Evolutionary conservation across 2,888 invertebrate species (phyloP).

Genomic region (Catocala fraxini): DNA sequence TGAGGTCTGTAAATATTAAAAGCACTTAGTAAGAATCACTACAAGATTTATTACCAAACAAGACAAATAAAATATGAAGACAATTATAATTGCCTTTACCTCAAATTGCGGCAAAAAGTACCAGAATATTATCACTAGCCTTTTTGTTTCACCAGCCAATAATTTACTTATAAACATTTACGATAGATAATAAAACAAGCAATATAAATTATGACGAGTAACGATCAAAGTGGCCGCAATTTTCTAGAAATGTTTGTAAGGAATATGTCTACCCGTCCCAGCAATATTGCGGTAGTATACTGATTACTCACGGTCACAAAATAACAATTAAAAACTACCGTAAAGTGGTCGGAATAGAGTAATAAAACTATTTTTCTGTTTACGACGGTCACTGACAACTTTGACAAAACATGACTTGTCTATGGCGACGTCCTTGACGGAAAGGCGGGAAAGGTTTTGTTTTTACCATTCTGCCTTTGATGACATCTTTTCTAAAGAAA

Average conservation of each 20-base stretch:
- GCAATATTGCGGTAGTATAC: conserved; percentile 70
- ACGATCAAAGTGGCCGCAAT: conserved; percentile 50
- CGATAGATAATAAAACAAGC: conserved; percentile 41
- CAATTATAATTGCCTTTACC: conserved; percentile 10
- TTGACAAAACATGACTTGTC: conserved; percentile 62
- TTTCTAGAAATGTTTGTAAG: conserved; percentile 49
- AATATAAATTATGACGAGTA: conserved; percentile 48
- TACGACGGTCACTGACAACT: conserved; percentile 51
- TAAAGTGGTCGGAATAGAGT: conserved; percentile 67
- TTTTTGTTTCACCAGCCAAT: conserved; percentile 20
- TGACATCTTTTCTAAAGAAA: conserved; percentile 47
- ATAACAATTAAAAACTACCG: conserved; percentile 78
- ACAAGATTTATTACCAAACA: conserved; percentile 2
- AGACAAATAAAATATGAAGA: conserved; percentile 9
- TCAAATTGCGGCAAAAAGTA: conserved; percentile 21
- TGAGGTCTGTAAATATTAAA: background rate
- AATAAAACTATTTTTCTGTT: conserved; percentile 65
- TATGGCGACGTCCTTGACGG: conserved; percentile 48
- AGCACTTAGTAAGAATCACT: background rate
- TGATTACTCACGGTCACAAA: conserved; percentile 74
- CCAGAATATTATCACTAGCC: conserved; percentile 32
- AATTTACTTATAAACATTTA: conserved; percentile 39
- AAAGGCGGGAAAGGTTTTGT: conserved; percentile 25
- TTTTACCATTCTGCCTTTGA: conserved; percentile 22
- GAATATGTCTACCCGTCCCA: conserved; percentile 53